Conservation (phyloP, 2,888 invertebrate species). For the Gonocerus acuteangulatus region DNA sequence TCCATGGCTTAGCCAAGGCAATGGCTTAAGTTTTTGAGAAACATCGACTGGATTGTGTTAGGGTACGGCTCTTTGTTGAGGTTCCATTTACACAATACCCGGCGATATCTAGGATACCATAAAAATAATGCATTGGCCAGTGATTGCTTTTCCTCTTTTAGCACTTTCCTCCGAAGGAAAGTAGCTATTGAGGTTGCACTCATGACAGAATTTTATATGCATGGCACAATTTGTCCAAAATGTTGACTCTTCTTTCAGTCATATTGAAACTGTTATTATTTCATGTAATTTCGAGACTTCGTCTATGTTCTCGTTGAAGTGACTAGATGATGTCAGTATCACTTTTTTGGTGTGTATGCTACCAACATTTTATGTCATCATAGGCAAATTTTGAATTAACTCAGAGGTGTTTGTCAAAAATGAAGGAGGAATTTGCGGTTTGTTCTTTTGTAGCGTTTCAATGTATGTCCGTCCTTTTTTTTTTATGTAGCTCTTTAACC, state of each 20-base stretch:
- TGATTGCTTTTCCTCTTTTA: no score
- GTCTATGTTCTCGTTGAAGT: constrained; percentile 35
- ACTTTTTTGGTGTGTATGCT: constrained; percentile 38
- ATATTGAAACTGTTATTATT: constrained; percentile 38
- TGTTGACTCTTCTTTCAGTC: constrained; percentile 39
- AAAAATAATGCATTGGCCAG: constrained; percentile 39
- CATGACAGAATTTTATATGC: no score
- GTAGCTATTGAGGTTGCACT: no score
- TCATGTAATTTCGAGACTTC: constrained; percentile 37
- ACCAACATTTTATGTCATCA: no score
- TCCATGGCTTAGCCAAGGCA: no score
- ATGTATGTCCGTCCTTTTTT: constrained; percentile 10
- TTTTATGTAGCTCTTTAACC: constrained; percentile 2
- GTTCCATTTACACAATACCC: no score
- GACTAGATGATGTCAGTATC: constrained; percentile 39
- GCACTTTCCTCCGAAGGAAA: no score
- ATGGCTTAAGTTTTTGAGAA: no score
- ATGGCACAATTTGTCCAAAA: constrained; percentile 38
- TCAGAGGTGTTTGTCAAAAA: constrained; percentile 39
- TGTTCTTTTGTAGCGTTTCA: constrained; percentile 7
- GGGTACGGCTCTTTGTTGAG: no score
- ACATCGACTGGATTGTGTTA: no score
- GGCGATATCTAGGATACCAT: constrained; percentile 37
- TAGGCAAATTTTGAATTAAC: no score
- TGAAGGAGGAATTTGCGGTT: constrained; percentile 23